Base-by-base conservation (phyloP, 2,888 invertebrate species). In the Apocheima hispidaria region DNA sequence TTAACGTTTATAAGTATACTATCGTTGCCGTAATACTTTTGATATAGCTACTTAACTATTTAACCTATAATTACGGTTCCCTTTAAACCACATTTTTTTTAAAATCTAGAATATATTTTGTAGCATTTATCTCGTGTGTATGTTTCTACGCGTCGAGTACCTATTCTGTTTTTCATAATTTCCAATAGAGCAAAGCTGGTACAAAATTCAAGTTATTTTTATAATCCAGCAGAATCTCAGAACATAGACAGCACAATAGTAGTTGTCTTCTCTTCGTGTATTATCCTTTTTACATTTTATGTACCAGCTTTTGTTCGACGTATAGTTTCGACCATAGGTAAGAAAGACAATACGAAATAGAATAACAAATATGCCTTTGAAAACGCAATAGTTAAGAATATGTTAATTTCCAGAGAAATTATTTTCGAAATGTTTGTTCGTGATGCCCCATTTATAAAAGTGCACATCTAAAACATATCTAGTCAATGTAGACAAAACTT, bases 261-360 rank as follows among this genome's bases (percentile, higher is more conserved):
- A 18, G 9, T 30, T n/a, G 18, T 33, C 12, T 26, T 33, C 12
- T 46, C 30, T 18, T 28, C 14, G 4, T 2, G 28, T 16, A 23
- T 16, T 30, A 12, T 12, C 9, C 2, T 49, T 48, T n/a, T 7
- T 9, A 10, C 12, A 12, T 43, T 26, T 12, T 12, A 41, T 14
- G 61, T 52, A n/a, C 55, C 55, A 61, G 56, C 51, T 20, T 46
- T n/a, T 4, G 26, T 26, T 46, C 12, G 18, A 38, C 58, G 69
- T 82, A 83, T 86, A 84, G 78, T 84, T 87, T 87, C 73, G 90
- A 90, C 89, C 90, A 90, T 91, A 90, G 90, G 85, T 90, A 90
- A 90, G 91, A 91, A 89, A 90, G 92, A 92, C 92, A 92, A 92
- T 92, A 92, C 91, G 84, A 90, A 86, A 91, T 89, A 91, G 86